Conservation (phyloP, 2,888 invertebrate species). For the Ichneumon xanthorius region DNA sequence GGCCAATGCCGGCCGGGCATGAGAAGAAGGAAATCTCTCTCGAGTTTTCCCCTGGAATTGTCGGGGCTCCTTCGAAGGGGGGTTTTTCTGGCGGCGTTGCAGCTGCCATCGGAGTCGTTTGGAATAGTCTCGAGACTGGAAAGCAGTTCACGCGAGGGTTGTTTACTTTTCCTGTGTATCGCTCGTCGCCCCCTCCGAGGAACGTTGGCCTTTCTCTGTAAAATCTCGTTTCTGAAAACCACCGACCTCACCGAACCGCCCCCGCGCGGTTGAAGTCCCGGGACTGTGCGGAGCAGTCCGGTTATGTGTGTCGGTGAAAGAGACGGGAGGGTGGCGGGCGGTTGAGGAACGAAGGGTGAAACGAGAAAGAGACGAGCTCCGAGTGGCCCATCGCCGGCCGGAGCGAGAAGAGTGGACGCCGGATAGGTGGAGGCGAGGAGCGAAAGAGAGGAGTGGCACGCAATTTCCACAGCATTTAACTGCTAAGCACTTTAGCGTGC, state of each 20-base stretch:
- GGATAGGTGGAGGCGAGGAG: neutral
- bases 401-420: constrained; percentile 3
- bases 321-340: constrained; percentile 27
- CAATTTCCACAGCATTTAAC: constrained; percentile 76
- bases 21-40: neutral
- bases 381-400: neutral
- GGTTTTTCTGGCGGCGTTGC: neutral
- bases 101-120: constrained; percentile 11
- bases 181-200: neutral
- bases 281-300: constrained; percentile 6
- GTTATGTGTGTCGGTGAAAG: constrained; percentile 35
- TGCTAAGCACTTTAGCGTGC: constrained; percentile 72
- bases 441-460: constrained; percentile 59
- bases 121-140: constrained; percentile 19
- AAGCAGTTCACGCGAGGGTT: constrained; percentile 53
- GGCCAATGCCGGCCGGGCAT: neutral
- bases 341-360: constrained; percentile 12
- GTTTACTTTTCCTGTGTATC: constrained; percentile 50
- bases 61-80: neutral
- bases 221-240: constrained; percentile 62
- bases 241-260: neutral
- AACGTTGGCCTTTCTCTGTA: constrained; percentile 44
- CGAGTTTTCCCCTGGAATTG: neutral
- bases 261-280: constrained; percentile 32
- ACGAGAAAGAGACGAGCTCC: constrained; percentile 14